Evolutionary conservation across 2,797 vertebrate species (phyloP), one percentile per base, ranked within the genome.

Genomic region (Clarias laeviceps): DNA sequence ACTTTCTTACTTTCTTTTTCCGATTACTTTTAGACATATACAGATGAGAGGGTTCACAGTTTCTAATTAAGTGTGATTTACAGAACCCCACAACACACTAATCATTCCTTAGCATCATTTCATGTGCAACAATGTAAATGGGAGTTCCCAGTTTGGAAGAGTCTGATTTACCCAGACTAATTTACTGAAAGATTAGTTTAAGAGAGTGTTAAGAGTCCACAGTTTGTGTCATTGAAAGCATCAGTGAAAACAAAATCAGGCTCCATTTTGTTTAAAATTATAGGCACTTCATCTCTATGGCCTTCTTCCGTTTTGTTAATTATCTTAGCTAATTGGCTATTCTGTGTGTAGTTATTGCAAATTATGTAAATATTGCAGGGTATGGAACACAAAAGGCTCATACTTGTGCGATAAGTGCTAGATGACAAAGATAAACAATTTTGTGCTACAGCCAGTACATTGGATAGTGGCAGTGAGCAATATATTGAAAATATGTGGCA

Each of bases 331-430:
- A 87, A 80, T 80, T 80, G 59, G 86, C 40, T n/a, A 62, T 62
- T 62, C 11, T 79, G 76, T 61, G 82, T 29, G 20, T 20, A n/a
- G 68, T 59, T 54, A 74, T 45, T 80, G 68, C 82, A 79, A 74
- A 70, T 37, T n/a, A 57, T 84, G 82, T 83, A 83, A 87, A 80
- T 80, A 79, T 80, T 80, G 69, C 77, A 86, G 82, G 7, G 40
- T 34, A 3, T 2, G 2, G 2, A 69, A 27, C 29, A 29, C 77
- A 72, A 69, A 61, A 80, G 50, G 40, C 34, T 76, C n/a, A 32
- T 73, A 32, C 59, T 62, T 34, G 80, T 40, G 68, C 59, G 74
- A 82, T 29, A 61, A 82, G 68, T 32, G 18, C 9, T 32, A 83
- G 77, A 68, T 73, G 68, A 83, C 57, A 64, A 56, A 72, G 85